These are phyloP conservation scores for Stenoptilia bipunctidactyla DNA, from an alignment of 2,888 invertebrate species.

Conservation along the genomic window DNA sequence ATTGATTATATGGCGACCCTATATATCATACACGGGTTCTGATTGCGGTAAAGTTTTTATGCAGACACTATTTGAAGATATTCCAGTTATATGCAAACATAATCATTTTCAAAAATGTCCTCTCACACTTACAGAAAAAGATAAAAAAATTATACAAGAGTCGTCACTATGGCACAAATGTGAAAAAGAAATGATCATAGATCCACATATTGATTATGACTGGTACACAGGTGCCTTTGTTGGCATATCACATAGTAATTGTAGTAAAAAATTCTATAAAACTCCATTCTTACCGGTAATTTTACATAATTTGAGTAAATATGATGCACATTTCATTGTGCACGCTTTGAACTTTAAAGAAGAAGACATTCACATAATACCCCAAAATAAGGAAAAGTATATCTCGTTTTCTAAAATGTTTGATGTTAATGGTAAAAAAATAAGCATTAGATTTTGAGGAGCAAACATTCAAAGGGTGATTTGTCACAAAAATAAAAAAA, in stretches of 20 bases:
- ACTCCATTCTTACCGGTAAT: constrained; percentile 3
- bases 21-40: constrained; percentile 17
- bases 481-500: no score
- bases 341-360: constrained; percentile 11
- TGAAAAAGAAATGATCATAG: neutral
- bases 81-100: constrained; percentile 13
- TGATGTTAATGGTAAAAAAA: constrained; percentile 2
- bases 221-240: neutral
- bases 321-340: constrained; percentile 14
- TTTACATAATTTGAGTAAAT: constrained; percentile 11
- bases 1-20: no score
- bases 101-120: constrained; percentile 11
- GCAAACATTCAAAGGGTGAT: no score
- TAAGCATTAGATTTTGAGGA: constrained; percentile 4
- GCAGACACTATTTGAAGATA: constrained; percentile 14
- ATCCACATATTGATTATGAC: neutral
- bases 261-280: constrained; percentile 4
- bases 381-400: constrained; percentile 14
- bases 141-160: neutral
- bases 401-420: constrained; percentile 6
- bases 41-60: constrained; percentile 20
- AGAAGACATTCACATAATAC: constrained; percentile 10
- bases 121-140: neutral
- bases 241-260: constrained; percentile 6
- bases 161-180: no score